Percentiles rank a stretch among this genome's conserved stretches.
These are phyloP conservation scores for Megathymus violae DNA, from an alignment of 1,140 invertebrate genomes.

Conservation along the genomic window DNA sequence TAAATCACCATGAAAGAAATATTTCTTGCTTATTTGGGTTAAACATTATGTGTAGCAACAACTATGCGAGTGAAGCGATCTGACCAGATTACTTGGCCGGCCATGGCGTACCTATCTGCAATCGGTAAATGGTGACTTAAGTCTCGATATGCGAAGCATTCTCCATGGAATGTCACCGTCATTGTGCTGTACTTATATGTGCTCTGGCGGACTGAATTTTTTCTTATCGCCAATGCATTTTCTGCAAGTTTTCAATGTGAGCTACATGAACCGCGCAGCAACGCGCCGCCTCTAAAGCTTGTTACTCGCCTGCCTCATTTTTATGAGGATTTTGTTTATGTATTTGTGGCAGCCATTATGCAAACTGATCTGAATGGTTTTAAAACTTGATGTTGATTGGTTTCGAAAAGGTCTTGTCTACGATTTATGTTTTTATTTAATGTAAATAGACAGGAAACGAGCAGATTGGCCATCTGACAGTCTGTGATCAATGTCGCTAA, in stretches of 20 bases:
- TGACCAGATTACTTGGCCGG: conserved; percentile 75
- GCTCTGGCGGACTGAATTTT: conserved; percentile 78
- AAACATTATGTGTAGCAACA: conserved; percentile 74
- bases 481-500: too few relatives aligned
- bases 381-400: conserved; percentile 16
- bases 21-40: conserved; percentile 79
- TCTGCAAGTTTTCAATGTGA: conserved; percentile 79
- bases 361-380: too few relatives aligned
- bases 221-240: conserved; percentile 82
- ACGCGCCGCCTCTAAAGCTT: conserved; percentile 44
- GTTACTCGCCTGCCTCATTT: conserved; percentile 40
- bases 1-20: conserved; percentile 66
- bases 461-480: too few relatives aligned
- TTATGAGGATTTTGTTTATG: conserved; percentile 3
- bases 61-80: conserved; percentile 74
- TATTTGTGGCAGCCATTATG: background rate
- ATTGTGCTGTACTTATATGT: conserved; percentile 75
- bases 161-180: conserved; percentile 75
- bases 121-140: conserved; percentile 82
- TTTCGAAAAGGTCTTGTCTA: too few relatives aligned
- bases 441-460: too few relatives aligned
- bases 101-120: conserved; percentile 82
- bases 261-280: conserved; percentile 50
- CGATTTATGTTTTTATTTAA: too few relatives aligned
- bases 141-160: conserved; percentile 78